A percentile compares a stretch with the other conserved stretches of the same genome.
phyloP scores from a whole-genome alignment of 2,888 invertebrate genomes.

The Drosophila kambysellisi region DNA sequence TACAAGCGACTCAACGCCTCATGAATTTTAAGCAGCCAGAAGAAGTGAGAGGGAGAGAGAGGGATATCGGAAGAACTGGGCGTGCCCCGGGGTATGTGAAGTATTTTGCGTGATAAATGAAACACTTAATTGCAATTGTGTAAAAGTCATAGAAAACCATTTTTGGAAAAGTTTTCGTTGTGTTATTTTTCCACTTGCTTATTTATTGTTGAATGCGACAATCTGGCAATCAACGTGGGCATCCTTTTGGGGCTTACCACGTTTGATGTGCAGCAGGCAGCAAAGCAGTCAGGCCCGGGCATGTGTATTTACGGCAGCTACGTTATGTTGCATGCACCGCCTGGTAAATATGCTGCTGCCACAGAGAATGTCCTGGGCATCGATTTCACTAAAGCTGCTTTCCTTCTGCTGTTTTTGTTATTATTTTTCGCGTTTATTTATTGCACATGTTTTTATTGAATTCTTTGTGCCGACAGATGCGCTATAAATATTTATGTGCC shows the following conservation, averaged over 20 bases:
- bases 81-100: slow-evolving; percentile 45
- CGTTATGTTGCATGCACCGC: slow-evolving; percentile 13
- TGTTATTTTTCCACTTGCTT: slow-evolving; percentile 15
- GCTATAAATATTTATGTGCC: slow-evolving; percentile 76
- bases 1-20: slow-evolving; percentile 67
- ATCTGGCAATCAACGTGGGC: slow-evolving; percentile 33
- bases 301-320: slow-evolving; percentile 32
- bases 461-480: slow-evolving; percentile 72
- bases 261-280: slow-evolving; percentile 20
- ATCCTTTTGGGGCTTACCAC: slow-evolving; percentile 6
- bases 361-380: slow-evolving; percentile 24
- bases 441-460: slow-evolving; percentile 80
- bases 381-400: slow-evolving; percentile 26
- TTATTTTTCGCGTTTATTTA: slow-evolving; percentile 67
- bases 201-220: slow-evolving; percentile 36
- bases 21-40: slow-evolving; percentile 71
- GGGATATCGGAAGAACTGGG: slow-evolving; percentile 1
- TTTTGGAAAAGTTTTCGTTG: slow-evolving; percentile 27
- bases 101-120: slow-evolving; percentile 74
- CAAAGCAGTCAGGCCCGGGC: slow-evolving; percentile 2
- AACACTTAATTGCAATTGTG: slow-evolving; percentile 65
- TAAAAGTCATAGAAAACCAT: slow-evolving; percentile 37
- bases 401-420: slow-evolving; percentile 2
- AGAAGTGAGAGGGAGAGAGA: neutral
- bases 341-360: slow-evolving; percentile 14